A percentile compares a stretch with the other conserved stretches of the same genome.
Conservation (phyloP, 2,797 vertebrate species). For the Oophaga sylvatica region DNA sequence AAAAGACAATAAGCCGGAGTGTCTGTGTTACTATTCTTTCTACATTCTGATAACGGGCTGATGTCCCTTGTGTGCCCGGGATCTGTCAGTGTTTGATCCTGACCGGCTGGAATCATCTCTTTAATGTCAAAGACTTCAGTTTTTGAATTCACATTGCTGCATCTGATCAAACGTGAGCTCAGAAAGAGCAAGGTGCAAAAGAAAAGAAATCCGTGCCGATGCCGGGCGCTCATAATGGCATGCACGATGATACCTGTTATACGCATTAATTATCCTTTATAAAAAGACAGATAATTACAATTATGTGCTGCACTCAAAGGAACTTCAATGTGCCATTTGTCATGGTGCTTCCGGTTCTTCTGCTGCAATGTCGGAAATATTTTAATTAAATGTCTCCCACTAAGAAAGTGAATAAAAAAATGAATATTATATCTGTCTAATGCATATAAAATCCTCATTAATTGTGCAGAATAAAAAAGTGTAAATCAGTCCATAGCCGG, state of each 20-base stretch:
- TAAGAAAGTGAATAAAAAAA: background rate
- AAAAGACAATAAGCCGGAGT: background rate
- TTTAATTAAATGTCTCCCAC: background rate
- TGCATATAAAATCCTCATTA: background rate
- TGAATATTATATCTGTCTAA: background rate
- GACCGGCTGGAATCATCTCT: constrained; percentile 32
- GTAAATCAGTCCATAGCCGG: background rate
- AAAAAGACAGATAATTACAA: background rate
- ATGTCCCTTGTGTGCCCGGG: constrained; percentile 34
- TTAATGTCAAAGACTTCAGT: constrained; percentile 53
- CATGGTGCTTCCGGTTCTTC: background rate
- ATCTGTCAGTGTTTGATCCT: constrained; percentile 47
- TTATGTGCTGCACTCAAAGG: background rate
- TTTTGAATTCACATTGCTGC: constrained; percentile 11
- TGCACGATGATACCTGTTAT: background rate
- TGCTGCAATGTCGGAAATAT: background rate
- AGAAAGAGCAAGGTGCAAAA: background rate
- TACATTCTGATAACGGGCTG: constrained; percentile 27
- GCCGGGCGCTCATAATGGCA: background rate
- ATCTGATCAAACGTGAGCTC: constrained; percentile 11
- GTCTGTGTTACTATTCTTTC: background rate
- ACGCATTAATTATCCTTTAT: constrained; percentile 16
- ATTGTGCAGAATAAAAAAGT: background rate
- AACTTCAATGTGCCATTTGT: background rate
- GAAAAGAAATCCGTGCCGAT: background rate